Base-by-base conservation (phyloP, 92 coral and sea anemone genomes). In the Paramuricea clavata region DNA sequence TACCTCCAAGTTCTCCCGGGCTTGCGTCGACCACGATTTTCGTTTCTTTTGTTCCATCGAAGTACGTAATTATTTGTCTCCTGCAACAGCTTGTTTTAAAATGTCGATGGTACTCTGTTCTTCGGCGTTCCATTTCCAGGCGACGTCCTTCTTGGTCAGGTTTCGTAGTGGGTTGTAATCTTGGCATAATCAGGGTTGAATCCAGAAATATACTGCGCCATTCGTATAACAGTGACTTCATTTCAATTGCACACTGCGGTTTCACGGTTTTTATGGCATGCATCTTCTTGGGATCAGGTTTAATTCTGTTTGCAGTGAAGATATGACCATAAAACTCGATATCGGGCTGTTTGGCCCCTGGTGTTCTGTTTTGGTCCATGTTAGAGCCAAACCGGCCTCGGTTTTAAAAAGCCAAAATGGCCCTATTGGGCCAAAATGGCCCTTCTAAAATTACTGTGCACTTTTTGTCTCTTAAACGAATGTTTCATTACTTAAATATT, bases 61-160 rank as follows among this genome's bases (percentile, higher is more conserved):
- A 84, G 68, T 93, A 93, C 0, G 92, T 64, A 90, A 91, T 90
- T 4, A 88, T 26, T 75, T 79, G 26, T 82, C 88, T 64, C 86
- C 86, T n/a, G 84, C 83, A 28, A 93, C 76, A 17, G 85, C 87
- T 60, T 76, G 86, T 86, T 89, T 76, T 69, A 89, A 78, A 33
- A 81, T 47, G 36, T 85, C 76, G 41, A 89, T 54, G 6, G 95
- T 89, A 41, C 21, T 41, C 41, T 92, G 93, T 56, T 86, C 74
- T 42, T 89, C 87, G n/a, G 82, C 82, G 21, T 42, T 82, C 93
- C 91, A 87, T 33, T 89, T 90, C 95, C 95, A 89, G 28, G 50
- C 54, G 54, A 77, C 77, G 23, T 41, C 76, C 49, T 92, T 80
- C 56, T 87, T 59, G 21, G 90, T 91, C 22, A 91, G 81, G 56